Percentiles rank a stretch among this genome's conserved stretches.
These are phyloP conservation scores for Pissodes strobi DNA, from an alignment of 1,140 invertebrate species.

Conservation along the genomic window DNA sequence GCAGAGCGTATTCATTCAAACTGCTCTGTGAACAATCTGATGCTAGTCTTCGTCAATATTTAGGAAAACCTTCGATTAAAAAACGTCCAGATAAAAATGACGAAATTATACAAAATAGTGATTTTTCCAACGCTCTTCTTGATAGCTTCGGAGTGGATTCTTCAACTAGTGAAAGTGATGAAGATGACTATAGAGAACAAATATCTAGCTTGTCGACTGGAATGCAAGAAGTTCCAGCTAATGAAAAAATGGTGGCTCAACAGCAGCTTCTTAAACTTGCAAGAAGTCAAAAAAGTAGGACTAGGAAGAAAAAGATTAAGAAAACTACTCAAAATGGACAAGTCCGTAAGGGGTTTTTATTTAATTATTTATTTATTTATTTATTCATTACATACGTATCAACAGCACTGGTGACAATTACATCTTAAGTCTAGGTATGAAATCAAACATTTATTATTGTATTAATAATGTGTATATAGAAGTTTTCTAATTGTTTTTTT, in stretches of 20 bases:
- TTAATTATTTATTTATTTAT: no score
- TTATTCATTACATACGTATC: no score
- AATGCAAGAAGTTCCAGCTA: slow-evolving; percentile 39
- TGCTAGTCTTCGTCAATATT: slow-evolving; percentile 52
- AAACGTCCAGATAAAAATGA: slow-evolving; percentile 37
- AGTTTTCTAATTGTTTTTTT: no score
- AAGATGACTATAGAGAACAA: slow-evolving; percentile 47
- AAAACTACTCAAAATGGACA: slow-evolving; percentile 25
- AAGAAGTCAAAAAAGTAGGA: slow-evolving; percentile 49
- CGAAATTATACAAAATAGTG: slow-evolving; percentile 33
- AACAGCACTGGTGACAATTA: no score
- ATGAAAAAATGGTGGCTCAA: slow-evolving; percentile 53
- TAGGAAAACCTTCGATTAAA: slow-evolving; percentile 45
- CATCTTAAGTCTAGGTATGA: no score
- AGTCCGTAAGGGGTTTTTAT: not conserved
- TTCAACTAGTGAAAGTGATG: slow-evolving; percentile 46
- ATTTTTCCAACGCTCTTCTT: slow-evolving; percentile 37
- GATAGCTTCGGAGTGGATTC: slow-evolving; percentile 42
- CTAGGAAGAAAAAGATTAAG: slow-evolving; percentile 45
- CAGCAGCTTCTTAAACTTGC: slow-evolving; percentile 51
- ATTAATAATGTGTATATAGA: no score
- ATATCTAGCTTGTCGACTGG: slow-evolving; percentile 32
- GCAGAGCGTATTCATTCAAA: slow-evolving; percentile 58
- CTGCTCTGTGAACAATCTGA: slow-evolving; percentile 58
- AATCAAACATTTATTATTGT: no score